Evolutionary conservation across 1,140 invertebrate species (phyloP).

Genomic region (Brachionus koreanus): DNA sequence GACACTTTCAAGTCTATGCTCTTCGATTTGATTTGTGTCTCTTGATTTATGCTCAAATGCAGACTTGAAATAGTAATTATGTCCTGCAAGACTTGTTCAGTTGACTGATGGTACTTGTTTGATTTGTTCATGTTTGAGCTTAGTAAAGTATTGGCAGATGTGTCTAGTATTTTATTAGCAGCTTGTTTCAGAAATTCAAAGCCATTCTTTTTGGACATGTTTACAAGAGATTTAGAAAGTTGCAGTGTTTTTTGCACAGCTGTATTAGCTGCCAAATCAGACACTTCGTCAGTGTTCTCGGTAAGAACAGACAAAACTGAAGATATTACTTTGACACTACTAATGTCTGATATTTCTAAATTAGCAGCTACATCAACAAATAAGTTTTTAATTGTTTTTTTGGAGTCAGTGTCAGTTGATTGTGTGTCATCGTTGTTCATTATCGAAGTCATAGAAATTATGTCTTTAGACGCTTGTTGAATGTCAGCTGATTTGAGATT

Average conservation of each 20-base stretch:
- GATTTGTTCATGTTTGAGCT: not conserved
- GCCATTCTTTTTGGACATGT: not conserved
- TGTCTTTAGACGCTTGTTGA: not conserved
- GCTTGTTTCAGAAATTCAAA: slow-evolving; percentile 8
- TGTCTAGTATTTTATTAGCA: slow-evolving; percentile 7
- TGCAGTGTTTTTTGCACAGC: not conserved
- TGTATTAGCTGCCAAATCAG: not conserved
- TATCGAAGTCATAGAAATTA: not conserved
- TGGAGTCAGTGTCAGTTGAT: not conserved
- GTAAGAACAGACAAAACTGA: slow-evolving; percentile 11
- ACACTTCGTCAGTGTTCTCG: not conserved
- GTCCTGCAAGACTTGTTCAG: not conserved
- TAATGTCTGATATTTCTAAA: not conserved
- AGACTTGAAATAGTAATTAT: not conserved
- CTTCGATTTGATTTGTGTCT: not conserved
- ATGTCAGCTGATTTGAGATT: not conserved
- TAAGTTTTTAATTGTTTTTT: not conserved
- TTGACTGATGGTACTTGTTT: not conserved
- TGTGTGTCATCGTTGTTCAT: not conserved
- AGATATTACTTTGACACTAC: slow-evolving; percentile 13
- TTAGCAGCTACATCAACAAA: not conserved
- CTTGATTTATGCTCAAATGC: not conserved
- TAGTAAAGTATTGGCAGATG: not conserved
- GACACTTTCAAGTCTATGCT: not conserved
- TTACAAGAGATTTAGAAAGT: not conserved